These are phyloP conservation scores for Pteronura brasiliensis DNA, from an alignment of 2,113 vertebrate genomes.

Conservation along the genomic window DNA sequence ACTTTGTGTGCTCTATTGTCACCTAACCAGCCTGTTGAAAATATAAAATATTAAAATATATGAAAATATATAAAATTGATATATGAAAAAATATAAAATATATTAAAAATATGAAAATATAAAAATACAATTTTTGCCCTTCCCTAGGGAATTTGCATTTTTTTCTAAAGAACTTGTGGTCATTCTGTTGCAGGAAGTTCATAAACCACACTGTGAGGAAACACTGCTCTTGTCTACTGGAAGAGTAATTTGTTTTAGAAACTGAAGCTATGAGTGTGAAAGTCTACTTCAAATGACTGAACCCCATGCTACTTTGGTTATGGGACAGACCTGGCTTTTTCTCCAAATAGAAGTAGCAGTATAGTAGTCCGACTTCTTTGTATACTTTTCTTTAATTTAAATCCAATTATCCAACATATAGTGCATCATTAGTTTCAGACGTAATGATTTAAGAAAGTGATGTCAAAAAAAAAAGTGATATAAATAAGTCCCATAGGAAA, in stretches of 20 bases:
- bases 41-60: not conserved
- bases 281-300: not conserved
- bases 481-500: not conserved
- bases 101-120: not conserved
- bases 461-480: not conserved
- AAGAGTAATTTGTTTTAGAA: conserved; percentile 35
- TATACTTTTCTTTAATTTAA: not conserved
- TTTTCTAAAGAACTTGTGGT: not conserved
- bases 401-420: not conserved
- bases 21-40: not conserved
- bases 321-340: not conserved
- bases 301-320: not conserved
- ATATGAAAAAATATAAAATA: no score
- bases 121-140: not conserved
- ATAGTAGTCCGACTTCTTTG: not conserved
- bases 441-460: not conserved
- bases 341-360: not conserved
- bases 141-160: not conserved
- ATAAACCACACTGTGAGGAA: not conserved
- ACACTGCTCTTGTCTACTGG: not conserved
- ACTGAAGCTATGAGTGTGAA: not conserved
- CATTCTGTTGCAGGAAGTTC: not conserved
- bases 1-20: not conserved
- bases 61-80: not conserved
- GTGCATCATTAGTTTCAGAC: not conserved